phyloP scores from a whole-genome alignment of 2,888 invertebrate species.

The Ormyrus labotus region DNA sequence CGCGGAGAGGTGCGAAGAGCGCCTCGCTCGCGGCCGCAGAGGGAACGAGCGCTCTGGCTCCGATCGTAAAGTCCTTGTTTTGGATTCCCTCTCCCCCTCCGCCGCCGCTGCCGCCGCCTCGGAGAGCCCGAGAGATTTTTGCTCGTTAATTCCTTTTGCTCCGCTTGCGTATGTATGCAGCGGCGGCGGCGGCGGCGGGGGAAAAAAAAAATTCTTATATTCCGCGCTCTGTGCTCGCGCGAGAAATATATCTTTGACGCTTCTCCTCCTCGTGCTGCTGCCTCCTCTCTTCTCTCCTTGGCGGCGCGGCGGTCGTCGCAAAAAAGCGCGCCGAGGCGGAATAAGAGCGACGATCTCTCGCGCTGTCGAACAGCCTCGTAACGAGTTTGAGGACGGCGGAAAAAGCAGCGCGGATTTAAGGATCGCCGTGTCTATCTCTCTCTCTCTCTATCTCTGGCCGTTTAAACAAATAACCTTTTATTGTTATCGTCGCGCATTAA shows the following conservation, averaged over 20 bases:
- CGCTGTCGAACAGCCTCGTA: too few species aligned
- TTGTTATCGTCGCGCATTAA: too few species aligned
- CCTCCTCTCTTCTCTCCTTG: background rate
- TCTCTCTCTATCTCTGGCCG: too few species aligned
- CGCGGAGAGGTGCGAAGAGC: constrained; percentile 45
- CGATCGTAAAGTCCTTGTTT: constrained; percentile 53
- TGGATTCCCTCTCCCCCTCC: constrained; percentile 29
- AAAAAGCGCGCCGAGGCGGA: too few species aligned
- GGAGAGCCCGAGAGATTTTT: constrained; percentile 48
- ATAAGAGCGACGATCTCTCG: too few species aligned
- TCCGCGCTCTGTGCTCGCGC: background rate
- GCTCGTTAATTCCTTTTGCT: constrained; percentile 55
- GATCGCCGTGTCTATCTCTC: too few species aligned
- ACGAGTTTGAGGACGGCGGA: too few species aligned
- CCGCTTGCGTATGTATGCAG: constrained; percentile 2
- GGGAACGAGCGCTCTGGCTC: background rate
- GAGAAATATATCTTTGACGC: constrained; percentile 35
- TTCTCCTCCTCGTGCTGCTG: constrained; percentile 7
- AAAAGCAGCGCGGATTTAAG: too few species aligned
- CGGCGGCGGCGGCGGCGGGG: background rate
- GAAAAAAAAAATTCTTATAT: constrained; percentile 41
- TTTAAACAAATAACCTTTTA: too few species aligned
- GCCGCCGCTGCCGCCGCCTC: background rate
- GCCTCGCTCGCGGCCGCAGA: constrained; percentile 17
- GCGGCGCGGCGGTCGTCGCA: background rate